Base-by-base conservation (phyloP, 2,888 invertebrate species). In the Actias luna region DNA sequence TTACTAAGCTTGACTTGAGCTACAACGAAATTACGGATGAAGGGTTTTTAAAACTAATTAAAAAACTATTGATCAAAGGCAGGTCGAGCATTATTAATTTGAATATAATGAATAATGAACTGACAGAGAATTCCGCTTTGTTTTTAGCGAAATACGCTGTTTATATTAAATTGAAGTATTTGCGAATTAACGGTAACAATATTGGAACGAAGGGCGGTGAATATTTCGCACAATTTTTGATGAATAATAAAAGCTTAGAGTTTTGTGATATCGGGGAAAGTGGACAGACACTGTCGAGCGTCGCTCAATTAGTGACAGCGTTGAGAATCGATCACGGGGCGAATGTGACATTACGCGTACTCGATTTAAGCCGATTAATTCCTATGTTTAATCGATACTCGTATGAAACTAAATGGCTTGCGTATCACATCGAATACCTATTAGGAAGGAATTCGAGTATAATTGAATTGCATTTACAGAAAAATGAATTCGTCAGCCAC, bases 181-280 rank as follows among this genome's bases (percentile, higher is more conserved):
- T 95, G 1, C 80, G 94, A 70, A 63, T 95, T 1, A 94, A 93
- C 68, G 94, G 95, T 0, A 95, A 95, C 71, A 89, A 93, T 74
- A 82, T 95, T 31, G 94, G 94, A 0, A 81, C 83, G 0, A 83
- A 89, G 83, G 93, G 93, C 1, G 93, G 94, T 0, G 89, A 89
- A 71, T 83, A 84, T 72, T 80, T 94, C n/a, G 93, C 94, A 0
- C 69, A 84, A 33, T 85, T 94, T 62, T 73, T 95, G 2, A 79
- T 78, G 2, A 77, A 86, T 16, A 94, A 94, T 69, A 78, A 72
- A 0, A 82, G 79, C 31, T 76, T 95, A 0, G 82, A 92, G 63
- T 89, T 83, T 63, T 79, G 93, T 18, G 94, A 95, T 73, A 83
- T 95, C 2, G 94, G 93, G 0, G 93, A 95, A 71, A 93, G 93